These are phyloP conservation scores for Fragum sueziense DNA, from an alignment of 2,888 invertebrate genomes.

Conservation along the genomic window DNA sequence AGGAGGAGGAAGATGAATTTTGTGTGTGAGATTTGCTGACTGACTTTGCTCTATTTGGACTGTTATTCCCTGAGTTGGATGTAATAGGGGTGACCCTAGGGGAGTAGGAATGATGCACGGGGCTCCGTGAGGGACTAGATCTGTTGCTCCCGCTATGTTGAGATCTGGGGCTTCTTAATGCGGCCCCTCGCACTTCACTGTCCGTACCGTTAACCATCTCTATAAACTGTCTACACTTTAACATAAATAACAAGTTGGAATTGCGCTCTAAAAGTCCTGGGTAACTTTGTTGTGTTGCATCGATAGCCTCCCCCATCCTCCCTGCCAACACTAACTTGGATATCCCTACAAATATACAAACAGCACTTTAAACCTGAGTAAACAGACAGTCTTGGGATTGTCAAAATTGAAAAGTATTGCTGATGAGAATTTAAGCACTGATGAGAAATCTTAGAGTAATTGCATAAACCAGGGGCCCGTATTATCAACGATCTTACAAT, in stretches of 20 bases:
- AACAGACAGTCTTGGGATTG: too few relatives aligned
- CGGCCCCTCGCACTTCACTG: slow-evolving; percentile 85
- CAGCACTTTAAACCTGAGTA: too few relatives aligned
- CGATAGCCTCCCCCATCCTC: slow-evolving; percentile 97
- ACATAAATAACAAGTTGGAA: slow-evolving; percentile 94
- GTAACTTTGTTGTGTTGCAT: slow-evolving; percentile 93
- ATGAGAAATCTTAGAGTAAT: too few relatives aligned
- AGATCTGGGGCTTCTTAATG: slow-evolving; percentile 79
- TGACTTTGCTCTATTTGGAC: slow-evolving; percentile 71
- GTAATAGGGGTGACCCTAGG: slow-evolving; percentile 57
- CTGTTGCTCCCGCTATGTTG: slow-evolving; percentile 77
- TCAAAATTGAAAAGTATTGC: too few relatives aligned
- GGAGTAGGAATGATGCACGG: slow-evolving; percentile 74
- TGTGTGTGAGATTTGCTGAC: slow-evolving; percentile 60
- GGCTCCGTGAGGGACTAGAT: slow-evolving; percentile 80
- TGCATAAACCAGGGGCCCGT: too few relatives aligned
- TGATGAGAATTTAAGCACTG: too few relatives aligned
- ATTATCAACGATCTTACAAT: too few relatives aligned
- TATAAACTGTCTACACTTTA: slow-evolving; percentile 99
- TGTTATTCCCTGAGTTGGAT: slow-evolving; percentile 70
- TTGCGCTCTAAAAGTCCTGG: slow-evolving; percentile 96
- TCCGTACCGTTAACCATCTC: slow-evolving; percentile 91
- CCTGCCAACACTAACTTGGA: slow-evolving; percentile 95
- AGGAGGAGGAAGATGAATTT: slow-evolving; percentile 48
- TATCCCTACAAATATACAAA: slow-evolving; percentile 93